phyloP scores from a whole-genome alignment of 2,113 vertebrate genomes.

The Amblyornis subalaris region DNA sequence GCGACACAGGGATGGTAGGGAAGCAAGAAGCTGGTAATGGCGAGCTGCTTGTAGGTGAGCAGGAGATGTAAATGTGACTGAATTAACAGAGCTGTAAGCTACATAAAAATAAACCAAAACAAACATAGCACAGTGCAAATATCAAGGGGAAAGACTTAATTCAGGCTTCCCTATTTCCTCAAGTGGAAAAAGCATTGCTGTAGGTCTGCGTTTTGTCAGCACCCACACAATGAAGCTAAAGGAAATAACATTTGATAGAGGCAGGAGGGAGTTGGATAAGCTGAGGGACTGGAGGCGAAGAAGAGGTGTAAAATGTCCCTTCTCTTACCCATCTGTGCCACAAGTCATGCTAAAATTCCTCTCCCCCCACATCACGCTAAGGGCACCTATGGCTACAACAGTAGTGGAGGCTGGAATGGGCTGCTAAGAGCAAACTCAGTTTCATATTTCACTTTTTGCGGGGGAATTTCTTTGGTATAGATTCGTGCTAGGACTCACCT shows the following conservation, averaged over 20 bases:
- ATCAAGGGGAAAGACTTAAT: background rate
- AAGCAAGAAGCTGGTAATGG: background rate
- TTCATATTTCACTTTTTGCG: background rate
- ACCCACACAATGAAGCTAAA: background rate
- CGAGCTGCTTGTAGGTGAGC: background rate
- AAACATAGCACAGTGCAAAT: background rate
- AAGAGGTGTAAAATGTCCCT: background rate
- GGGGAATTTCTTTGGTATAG: background rate
- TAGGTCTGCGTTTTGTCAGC: background rate
- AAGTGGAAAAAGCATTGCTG: background rate
- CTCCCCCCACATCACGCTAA: accelerated
- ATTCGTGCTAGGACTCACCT: background rate
- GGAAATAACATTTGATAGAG: background rate
- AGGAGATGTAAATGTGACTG: background rate
- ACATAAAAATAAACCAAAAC: background rate
- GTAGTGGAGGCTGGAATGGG: background rate
- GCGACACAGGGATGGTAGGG: background rate
- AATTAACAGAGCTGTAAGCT: background rate
- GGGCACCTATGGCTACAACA: accelerated
- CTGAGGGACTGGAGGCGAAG: background rate
- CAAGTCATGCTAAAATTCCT: background rate
- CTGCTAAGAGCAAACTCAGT: background rate
- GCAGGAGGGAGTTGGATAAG: background rate
- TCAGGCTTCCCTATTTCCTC: background rate
- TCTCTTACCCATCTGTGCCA: background rate